These are phyloP conservation scores for Heliconius charithonia DNA, from an alignment of 2,888 invertebrate species.

Conservation along the genomic window DNA sequence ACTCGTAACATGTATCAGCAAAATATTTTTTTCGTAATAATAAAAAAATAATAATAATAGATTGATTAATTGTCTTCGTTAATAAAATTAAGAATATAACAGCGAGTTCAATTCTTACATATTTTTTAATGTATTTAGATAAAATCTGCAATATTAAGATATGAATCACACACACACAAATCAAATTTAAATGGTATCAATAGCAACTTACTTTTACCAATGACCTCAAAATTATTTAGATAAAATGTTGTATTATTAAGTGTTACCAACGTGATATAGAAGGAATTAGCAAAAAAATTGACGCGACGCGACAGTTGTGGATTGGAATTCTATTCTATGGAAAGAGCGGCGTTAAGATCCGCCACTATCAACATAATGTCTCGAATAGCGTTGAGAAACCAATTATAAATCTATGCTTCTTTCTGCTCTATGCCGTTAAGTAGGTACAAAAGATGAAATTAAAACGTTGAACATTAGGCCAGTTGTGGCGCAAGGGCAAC, in stretches of 20 bases:
- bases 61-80: background rate
- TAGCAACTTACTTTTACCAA: background rate
- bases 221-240: constrained; percentile 5
- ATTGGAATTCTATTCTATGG: background rate
- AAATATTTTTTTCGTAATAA: background rate
- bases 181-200: background rate
- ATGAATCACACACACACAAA: background rate
- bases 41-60: background rate
- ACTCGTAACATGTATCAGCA: too few relatives aligned
- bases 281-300: background rate
- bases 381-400: background rate
- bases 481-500: too few relatives aligned
- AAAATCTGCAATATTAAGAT: constrained; percentile 5
- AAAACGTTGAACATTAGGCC: too few relatives aligned
- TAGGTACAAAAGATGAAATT: too few relatives aligned
- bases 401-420: too few relatives aligned
- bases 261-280: background rate
- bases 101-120: background rate
- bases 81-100: background rate
- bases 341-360: too few relatives aligned
- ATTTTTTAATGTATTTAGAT: background rate
- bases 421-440: too few relatives aligned
- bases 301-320: background rate
- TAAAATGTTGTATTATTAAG: background rate
- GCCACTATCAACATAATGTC: background rate